Conservation (phyloP, 2,113 vertebrate genomes). For the Notechis scutatus region DNA sequence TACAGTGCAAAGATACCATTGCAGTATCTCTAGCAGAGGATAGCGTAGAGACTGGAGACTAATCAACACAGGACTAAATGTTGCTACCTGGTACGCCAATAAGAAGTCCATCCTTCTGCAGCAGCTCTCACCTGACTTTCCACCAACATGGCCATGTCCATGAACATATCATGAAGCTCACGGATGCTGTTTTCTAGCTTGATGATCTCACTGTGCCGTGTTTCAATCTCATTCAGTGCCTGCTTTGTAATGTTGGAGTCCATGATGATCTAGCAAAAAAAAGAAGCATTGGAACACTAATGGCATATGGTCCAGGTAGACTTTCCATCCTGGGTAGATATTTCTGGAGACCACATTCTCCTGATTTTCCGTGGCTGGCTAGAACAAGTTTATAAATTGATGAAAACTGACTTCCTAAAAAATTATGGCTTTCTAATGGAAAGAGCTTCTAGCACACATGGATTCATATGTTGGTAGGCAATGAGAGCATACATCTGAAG, state of each 20-base stretch:
- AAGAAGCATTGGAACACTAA: not conserved
- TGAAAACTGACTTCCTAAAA: not conserved
- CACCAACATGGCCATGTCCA: constrained; percentile 98
- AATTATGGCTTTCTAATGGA: not conserved
- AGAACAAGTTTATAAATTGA: not conserved
- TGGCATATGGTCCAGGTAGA: not conserved
- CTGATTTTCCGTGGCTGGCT: not conserved
- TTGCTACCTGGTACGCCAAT: not conserved
- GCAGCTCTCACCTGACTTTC: constrained; percentile 88
- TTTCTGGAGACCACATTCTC: no score
- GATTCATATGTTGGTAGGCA: not conserved
- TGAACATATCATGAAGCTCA: constrained; percentile 97
- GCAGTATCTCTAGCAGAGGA: not conserved
- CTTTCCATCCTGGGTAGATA: not conserved
- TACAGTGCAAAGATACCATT: not conserved
- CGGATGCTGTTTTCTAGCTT: constrained; percentile 96
- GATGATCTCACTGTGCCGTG: constrained; percentile 92
- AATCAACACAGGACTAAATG: not conserved
- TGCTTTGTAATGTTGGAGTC: constrained; percentile 95
- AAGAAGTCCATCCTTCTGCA: no score
- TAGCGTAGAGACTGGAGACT: not conserved
- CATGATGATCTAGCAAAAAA: constrained; percentile 85
- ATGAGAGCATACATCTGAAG: not conserved
- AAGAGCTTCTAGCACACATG: not conserved
- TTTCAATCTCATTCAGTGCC: constrained; percentile 94